Evolutionary conservation across 2,113 vertebrate genomes (phyloP).

Genomic region (Dasyprocta punctata): DNA sequence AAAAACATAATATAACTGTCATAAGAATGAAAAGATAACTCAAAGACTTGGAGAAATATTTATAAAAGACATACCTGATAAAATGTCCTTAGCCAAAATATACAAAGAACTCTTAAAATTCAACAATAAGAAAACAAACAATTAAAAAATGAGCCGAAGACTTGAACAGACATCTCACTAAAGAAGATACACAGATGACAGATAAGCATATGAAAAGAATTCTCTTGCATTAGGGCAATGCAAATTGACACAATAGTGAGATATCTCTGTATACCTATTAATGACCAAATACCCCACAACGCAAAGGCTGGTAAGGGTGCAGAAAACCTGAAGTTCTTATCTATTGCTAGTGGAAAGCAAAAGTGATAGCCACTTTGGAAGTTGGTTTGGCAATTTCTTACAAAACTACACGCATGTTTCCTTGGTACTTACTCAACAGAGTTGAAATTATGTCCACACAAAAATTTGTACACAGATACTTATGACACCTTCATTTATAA

Average conservation of each 20-base stretch:
- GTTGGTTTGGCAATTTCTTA: background rate
- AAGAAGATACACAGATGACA: background rate
- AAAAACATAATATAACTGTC: constrained; percentile 14
- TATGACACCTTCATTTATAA: background rate
- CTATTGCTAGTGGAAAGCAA: background rate
- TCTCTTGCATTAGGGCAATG: background rate
- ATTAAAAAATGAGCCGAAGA: background rate
- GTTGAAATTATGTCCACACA: background rate
- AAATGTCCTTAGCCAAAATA: background rate
- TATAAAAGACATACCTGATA: background rate
- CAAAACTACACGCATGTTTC: background rate
- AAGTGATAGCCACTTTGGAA: background rate
- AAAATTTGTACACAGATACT: background rate
- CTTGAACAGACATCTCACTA: background rate
- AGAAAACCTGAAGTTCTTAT: background rate
- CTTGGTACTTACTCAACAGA: background rate
- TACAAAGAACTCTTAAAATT: background rate
- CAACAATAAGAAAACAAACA: background rate
- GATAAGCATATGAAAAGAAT: background rate
- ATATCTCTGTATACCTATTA: background rate
- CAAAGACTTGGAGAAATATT: background rate
- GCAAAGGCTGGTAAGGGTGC: fast-evolving
- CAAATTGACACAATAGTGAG: background rate
- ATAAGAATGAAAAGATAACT: background rate
- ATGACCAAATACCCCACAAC: background rate